phyloP scores from a whole-genome alignment of 2,888 invertebrate genomes.

The Halocaridina rubra region DNA sequence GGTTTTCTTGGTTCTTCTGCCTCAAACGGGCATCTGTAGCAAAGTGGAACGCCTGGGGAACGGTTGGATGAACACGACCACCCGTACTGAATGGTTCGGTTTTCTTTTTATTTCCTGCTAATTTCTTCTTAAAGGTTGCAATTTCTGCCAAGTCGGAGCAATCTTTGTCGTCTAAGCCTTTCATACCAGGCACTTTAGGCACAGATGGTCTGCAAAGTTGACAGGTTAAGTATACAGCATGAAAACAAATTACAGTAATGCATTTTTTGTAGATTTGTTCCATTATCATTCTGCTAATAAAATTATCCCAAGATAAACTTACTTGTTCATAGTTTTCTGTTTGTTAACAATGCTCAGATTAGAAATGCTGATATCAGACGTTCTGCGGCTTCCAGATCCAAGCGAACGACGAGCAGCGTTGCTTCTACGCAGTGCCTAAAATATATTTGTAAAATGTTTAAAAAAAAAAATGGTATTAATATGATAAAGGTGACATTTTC shows the following conservation, averaged over 20 bases:
- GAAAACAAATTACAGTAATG: too few species aligned
- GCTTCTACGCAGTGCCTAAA: neutral
- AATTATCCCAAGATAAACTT: too few species aligned
- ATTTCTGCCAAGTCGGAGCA: neutral
- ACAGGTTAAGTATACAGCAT: too few species aligned
- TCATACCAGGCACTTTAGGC: neutral
- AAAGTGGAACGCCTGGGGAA: slow-evolving; percentile 39
- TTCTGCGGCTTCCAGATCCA: too few species aligned
- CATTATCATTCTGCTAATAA: too few species aligned
- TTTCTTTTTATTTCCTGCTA: slow-evolving; percentile 16
- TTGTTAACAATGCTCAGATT: too few species aligned
- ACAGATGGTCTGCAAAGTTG: neutral
- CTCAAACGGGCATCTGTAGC: slow-evolving; percentile 24
- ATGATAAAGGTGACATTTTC: too few species aligned
- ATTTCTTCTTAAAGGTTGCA: slow-evolving; percentile 19
- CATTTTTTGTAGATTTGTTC: too few species aligned
- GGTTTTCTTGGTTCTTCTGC: neutral
- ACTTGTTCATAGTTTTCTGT: too few species aligned
- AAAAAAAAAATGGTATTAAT: too few species aligned
- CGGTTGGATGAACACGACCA: slow-evolving; percentile 17
- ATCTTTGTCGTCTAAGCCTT: slow-evolving; percentile 18
- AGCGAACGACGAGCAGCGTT: neutral
- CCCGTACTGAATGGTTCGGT: neutral
- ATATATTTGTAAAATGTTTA: too few species aligned
- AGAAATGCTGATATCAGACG: too few species aligned